phyloP scores from a whole-genome alignment of 2,113 vertebrate genomes.

The Anolis sagrei region DNA sequence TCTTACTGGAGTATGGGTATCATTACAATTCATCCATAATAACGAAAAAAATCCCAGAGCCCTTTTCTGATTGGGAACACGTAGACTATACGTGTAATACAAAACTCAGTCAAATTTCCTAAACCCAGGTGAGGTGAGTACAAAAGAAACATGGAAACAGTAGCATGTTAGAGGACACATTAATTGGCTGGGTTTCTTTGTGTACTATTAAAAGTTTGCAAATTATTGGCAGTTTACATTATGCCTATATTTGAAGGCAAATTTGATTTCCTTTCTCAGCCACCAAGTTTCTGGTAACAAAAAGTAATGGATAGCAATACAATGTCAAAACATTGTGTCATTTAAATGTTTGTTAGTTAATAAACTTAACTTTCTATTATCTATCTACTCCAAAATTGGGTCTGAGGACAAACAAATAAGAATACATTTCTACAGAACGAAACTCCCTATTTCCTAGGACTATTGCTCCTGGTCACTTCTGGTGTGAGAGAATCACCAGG shows the following conservation, averaged over 20 bases:
- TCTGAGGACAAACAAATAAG: neutral
- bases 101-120: slow-evolving; percentile 71
- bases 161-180: too few relatives aligned
- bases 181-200: too few relatives aligned
- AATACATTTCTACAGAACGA: neutral
- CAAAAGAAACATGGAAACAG: slow-evolving; percentile 48
- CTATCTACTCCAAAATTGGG: slow-evolving; percentile 4
- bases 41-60: slow-evolving; percentile 69
- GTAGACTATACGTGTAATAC: slow-evolving; percentile 56
- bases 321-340: slow-evolving; percentile 68
- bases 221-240: neutral
- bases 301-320: slow-evolving; percentile 70
- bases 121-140: slow-evolving; percentile 75
- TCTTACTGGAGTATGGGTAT: neutral
- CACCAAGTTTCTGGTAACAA: slow-evolving; percentile 20
- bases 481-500: too few relatives aligned
- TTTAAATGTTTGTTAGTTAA: slow-evolving; percentile 38
- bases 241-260: neutral
- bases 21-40: neutral
- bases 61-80: slow-evolving; percentile 72
- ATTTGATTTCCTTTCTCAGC: neutral
- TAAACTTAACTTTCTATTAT: slow-evolving; percentile 48
- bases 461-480: too few relatives aligned
- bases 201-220: neutral
- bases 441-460: too few relatives aligned